Base-by-base conservation (phyloP, 2,113 vertebrate species). In the Actenoides hombroni region DNA sequence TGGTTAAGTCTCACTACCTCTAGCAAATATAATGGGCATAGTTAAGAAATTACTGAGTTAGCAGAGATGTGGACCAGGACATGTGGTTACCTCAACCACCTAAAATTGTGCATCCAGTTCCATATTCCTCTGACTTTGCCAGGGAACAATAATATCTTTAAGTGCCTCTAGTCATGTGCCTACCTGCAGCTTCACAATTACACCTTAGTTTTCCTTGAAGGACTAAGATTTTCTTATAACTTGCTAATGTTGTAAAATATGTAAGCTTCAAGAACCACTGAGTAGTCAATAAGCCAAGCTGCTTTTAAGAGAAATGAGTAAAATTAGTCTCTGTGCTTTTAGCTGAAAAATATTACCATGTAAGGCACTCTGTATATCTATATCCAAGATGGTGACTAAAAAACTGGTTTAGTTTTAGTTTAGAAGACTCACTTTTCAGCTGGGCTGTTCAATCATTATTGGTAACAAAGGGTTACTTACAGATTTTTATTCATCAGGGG, bases 251-350 rank as follows among this genome's bases (percentile, higher is more conserved):
- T 84, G 10, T 40, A 64, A 94, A 67, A 46, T 51, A 35, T 0
- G 0, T 54, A 48, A 35, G n/a, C 13, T 3, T 60, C 4, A 13
- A 48, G 31, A 51, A 51, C 7, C 5, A 13, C 5, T 1, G 26
- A 49, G 5, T 42, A 48, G 39, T 71, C 6, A 19, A 5, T 88
- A 44, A 74, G 70, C 16, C 8, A 79, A 61, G 14, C 7, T 76
- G 7, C 14, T 86, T 77, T 40, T 63, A 67, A 54, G 31, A 57
- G 35, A 64, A 89, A 70, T 13, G 35, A 18, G 3, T 82, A 68
- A 81, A 84, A 87, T 29, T 4, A 26, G 15, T 67, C 11, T 57
- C 20, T 56, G 21, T 5, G 6, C 4, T 82, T 64, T 13, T 33
- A 40, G 20, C 24, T 68, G 60, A 57, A 90, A 90, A 24, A 40